A percentile compares a stretch with the other conserved stretches of the same genome.
Conservation (phyloP, 2,888 invertebrate genomes). For the Chymomyza amoena region DNA sequence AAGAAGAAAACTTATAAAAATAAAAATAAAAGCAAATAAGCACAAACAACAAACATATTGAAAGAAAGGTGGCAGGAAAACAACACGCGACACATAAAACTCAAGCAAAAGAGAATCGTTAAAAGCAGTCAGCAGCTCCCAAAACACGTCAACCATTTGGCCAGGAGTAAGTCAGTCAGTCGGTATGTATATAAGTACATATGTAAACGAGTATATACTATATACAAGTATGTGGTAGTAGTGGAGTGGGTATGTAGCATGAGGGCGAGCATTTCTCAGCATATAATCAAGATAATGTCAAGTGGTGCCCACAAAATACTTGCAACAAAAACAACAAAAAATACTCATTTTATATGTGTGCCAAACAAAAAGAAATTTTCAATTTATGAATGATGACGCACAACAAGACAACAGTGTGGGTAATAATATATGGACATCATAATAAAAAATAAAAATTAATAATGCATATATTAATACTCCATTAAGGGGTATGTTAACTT, state of each 20-base stretch:
- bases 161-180: neutral
- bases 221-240: neutral
- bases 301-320: conserved; percentile 4
- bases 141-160: neutral
- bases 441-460: too few species aligned
- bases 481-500: too few species aligned
- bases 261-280: neutral
- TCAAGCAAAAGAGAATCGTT: neutral
- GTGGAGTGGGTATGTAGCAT: neutral
- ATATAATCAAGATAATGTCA: conserved; percentile 32
- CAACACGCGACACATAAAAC: neutral
- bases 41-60: neutral
- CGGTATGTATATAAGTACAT: neutral
- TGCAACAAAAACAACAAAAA: neutral
- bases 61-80: neutral
- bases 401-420: neutral
- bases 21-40: conserved; percentile 29
- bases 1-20: conserved; percentile 32
- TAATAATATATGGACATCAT: too few species aligned
- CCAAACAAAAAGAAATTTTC: conserved; percentile 3
- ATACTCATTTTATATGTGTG: neutral
- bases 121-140: neutral
- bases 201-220: neutral
- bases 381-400: conserved; percentile 3
- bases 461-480: too few species aligned